A percentile compares a stretch with the other conserved stretches of the same genome.
These are phyloP conservation scores for Caenorhabditis macrosperma DNA, from an alignment of 2,888 invertebrate species.

Conservation along the genomic window DNA sequence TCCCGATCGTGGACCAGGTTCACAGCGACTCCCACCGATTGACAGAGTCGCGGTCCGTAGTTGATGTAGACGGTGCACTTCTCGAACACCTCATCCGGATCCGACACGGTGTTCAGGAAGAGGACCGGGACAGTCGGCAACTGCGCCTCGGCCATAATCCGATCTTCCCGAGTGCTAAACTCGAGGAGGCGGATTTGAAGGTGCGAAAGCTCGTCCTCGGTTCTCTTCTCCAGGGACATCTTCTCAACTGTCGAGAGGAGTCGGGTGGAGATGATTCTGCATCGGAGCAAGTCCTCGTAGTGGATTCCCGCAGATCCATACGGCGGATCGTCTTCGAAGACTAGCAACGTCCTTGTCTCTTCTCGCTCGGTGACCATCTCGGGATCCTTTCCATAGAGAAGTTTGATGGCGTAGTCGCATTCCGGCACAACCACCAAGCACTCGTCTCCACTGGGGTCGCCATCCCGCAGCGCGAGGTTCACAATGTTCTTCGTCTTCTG, in stretches of 20 bases:
- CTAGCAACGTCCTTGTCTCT: neutral
- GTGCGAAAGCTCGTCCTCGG: neutral
- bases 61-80: no score
- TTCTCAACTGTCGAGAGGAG: neutral
- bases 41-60: no score
- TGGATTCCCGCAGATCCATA: no score
- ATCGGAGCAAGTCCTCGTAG: no score
- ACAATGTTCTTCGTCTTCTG: no score
- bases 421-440: neutral
- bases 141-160: neutral
- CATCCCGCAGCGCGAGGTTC: neutral
- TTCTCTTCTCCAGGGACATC: neutral
- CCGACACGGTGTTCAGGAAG: no score
- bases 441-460: neutral
- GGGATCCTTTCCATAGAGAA: neutral
- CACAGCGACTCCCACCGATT: no score
- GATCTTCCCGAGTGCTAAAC: neutral
- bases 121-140: no score
- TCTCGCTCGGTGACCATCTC: neutral
- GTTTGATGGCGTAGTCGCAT: neutral
- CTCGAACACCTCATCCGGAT: no score
- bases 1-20: no score
- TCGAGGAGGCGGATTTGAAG: neutral
- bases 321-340: neutral
- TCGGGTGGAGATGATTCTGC: neutral